Evolutionary conservation across 1,140 invertebrate genomes (phyloP), one percentile per base, ranked within the genome.

Genomic region (Cecropterus lyciades): DNA sequence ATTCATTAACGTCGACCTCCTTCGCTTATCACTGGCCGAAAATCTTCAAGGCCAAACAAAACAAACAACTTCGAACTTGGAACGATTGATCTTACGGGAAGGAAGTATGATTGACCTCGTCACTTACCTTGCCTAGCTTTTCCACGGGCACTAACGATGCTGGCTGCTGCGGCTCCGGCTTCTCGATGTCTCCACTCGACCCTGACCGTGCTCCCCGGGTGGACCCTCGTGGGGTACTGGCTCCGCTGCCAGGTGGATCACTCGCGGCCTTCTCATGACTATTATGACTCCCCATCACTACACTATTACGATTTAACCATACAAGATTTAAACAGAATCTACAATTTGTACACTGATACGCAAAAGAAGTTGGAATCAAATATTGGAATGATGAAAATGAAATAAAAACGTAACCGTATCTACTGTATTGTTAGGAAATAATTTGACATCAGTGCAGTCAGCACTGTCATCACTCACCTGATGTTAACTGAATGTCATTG

Each of bases 111-210:
- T 45, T 70, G 43, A 57, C 62, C 71, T 77, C 60, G 67, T 43
- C 52, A 68, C 75, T 90, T 89, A 95, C 95, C 93, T 96, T 95
- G 14, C 95, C 93, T 55, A 96, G 88, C 80, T 94, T 95, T 76
- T 96, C 95, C 30, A 96, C 92, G 0, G 95, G 95, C 65, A 95
- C 92, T 71, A 96, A 93, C 43, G 95, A 95, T 73, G 93, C 65
- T 51, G 70, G 51, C 2, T 56, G 53, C n/a, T 70, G 93, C 42
- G 91, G 87, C 77, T 93, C 93, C 14, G 67, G 67, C 60, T 82
- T 90, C 53, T 88, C 84, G 16, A 94, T 89, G 73, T 95, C 94
- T 5, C 92, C 93, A 14, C 93, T 94, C 5, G 95, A 95, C 8
- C 93, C 91, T 27, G 94, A 94, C 65, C 94, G 89, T 10, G 93